Conservation (phyloP, 2,113 vertebrate genomes). For the Sclerurus mexicanus region DNA sequence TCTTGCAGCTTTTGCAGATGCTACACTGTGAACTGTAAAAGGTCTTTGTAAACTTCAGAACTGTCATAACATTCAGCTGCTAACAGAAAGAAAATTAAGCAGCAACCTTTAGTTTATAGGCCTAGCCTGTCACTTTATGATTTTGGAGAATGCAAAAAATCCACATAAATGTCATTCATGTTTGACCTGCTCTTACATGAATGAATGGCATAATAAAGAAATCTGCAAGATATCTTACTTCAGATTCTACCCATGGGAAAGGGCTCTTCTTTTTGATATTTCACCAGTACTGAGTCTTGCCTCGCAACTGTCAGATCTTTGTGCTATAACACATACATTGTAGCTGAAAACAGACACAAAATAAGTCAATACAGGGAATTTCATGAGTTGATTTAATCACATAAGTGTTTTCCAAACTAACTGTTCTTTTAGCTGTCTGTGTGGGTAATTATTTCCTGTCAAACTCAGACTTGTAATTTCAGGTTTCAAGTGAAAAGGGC, state of each 20-base stretch:
- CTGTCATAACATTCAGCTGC: background rate
- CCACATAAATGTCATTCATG: background rate
- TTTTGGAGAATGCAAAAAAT: background rate
- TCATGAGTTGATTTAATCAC: background rate
- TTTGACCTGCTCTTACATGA: background rate
- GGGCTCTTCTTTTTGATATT: background rate
- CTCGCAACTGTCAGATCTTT: background rate
- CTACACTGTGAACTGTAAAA: background rate
- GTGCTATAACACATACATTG: background rate
- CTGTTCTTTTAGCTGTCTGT: background rate
- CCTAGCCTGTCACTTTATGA: background rate
- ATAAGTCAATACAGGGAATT: background rate
- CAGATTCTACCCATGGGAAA: background rate
- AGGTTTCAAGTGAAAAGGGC: background rate
- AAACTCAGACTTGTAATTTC: background rate
- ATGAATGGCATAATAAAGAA: background rate
- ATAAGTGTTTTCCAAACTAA: background rate
- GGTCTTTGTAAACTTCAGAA: background rate
- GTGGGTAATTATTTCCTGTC: background rate
- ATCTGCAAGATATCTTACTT: background rate
- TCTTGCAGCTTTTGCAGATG: background rate
- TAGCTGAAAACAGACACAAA: background rate
- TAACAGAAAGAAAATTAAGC: background rate
- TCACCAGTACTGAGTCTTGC: background rate
- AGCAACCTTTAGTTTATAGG: background rate